Conservation (phyloP, 1,140 invertebrate genomes). For the Drosophila auraria region DNA sequence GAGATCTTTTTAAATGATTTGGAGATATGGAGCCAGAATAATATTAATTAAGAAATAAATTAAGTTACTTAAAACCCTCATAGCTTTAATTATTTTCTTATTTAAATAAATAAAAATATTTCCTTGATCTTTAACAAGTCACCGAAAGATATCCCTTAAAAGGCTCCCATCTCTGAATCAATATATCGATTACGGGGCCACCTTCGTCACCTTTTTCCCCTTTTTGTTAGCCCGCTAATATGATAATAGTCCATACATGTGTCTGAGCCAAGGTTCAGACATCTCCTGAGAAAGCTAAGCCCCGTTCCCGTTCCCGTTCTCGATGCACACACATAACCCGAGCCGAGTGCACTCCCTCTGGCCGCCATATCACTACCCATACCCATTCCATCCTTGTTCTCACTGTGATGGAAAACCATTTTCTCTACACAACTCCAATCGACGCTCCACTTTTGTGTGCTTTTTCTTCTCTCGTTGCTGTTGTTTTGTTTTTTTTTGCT, state of each 20-base stretch:
- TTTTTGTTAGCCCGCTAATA: constrained; percentile 24
- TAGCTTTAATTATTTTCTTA: no score
- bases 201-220: constrained; percentile 7
- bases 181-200: constrained; percentile 14
- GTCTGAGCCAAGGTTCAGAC: constrained; percentile 24
- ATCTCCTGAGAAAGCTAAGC: constrained; percentile 45
- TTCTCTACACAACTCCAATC: constrained; percentile 62
- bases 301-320: constrained; percentile 41
- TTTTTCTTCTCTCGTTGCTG: constrained; percentile 25
- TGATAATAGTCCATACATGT: constrained; percentile 41
- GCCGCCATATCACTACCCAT: constrained; percentile 10
- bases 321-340: constrained; percentile 34
- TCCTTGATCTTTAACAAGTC: no score
- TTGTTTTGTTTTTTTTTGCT: constrained; percentile 22
- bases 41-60: neutral
- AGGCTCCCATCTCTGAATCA: neutral
- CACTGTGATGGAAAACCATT: constrained; percentile 66
- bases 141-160: neutral
- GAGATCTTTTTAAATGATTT: neutral
- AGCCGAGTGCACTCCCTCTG: constrained; percentile 17
- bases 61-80: neutral
- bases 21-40: neutral
- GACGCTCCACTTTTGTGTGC: constrained; percentile 74
- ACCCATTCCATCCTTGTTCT: constrained; percentile 34
- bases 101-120: neutral